A percentile compares a stretch with the other conserved stretches of the same genome.
phyloP scores from a whole-genome alignment of 1,140 invertebrate species.

The Drosophila guanche region DNA sequence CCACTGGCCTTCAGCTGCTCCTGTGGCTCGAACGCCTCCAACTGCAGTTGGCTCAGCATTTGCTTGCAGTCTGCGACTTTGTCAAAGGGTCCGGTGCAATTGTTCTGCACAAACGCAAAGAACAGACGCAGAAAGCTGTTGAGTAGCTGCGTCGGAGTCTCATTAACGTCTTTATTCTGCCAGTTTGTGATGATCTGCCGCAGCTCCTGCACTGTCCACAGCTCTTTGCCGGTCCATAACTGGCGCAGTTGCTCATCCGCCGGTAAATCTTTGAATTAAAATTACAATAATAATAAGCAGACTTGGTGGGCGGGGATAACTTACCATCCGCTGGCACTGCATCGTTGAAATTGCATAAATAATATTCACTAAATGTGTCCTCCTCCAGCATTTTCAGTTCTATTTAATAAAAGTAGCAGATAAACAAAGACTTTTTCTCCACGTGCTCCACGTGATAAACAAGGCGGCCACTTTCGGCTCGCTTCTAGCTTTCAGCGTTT shows the following conservation, averaged over 20 bases:
- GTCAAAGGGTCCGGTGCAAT: slow-evolving; percentile 90
- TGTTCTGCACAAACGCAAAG: slow-evolving; percentile 90
- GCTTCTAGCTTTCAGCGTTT: background rate
- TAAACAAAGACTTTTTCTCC: slow-evolving; percentile 17
- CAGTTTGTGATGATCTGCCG: slow-evolving; percentile 33
- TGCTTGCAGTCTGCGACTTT: slow-evolving; percentile 45
- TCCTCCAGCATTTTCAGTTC: slow-evolving; percentile 52
- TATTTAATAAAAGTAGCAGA: slow-evolving; percentile 4
- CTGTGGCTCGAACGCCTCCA: slow-evolving; percentile 15
- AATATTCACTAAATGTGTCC: slow-evolving; percentile 48
- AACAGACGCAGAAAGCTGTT: slow-evolving; percentile 84
- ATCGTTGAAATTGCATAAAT: slow-evolving; percentile 68
- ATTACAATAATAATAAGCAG: background rate
- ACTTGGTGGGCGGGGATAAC: too few relatives aligned
- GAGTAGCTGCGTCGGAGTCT: slow-evolving; percentile 10
- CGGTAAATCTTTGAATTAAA: slow-evolving; percentile 21
- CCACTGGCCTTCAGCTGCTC: slow-evolving; percentile 85
- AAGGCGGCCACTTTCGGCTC: slow-evolving; percentile 5
- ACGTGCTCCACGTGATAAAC: slow-evolving; percentile 24
- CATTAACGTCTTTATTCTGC: slow-evolving; percentile 8
- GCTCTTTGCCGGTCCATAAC: slow-evolving; percentile 40
- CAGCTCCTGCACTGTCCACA: slow-evolving; percentile 55
- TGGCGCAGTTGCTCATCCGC: slow-evolving; percentile 38
- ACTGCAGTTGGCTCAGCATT: slow-evolving; percentile 30
- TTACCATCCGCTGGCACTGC: slow-evolving; percentile 39